These are phyloP conservation scores for Lampris incognitus DNA, from an alignment of 2,113 vertebrate species.

Conservation along the genomic window DNA sequence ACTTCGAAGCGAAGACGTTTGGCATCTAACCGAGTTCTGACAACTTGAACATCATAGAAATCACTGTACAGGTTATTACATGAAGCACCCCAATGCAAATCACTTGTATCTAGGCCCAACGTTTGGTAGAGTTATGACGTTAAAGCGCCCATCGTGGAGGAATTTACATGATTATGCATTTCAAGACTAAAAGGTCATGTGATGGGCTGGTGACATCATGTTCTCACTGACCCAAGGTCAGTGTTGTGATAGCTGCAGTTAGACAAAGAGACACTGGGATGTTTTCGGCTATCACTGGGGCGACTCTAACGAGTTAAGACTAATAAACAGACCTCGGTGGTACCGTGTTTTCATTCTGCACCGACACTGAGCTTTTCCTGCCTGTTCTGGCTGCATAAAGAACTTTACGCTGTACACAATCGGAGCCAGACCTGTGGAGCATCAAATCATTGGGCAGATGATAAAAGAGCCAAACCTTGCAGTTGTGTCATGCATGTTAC, in stretches of 20 bases:
- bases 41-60: no score
- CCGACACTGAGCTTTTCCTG: no score
- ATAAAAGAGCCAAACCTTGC: background rate
- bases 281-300: no score
- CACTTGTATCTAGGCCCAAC: background rate
- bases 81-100: no score
- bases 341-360: no score
- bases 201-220: constrained; percentile 49
- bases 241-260: background rate
- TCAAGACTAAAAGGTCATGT: constrained; percentile 43
- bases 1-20: no score
- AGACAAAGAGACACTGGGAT: background rate
- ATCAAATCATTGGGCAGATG: background rate
- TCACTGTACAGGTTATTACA: no score
- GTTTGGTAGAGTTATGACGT: background rate
- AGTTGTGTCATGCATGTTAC: background rate
- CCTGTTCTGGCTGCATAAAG: no score
- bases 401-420: background rate
- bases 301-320: no score
- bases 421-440: background rate
- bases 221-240: constrained; percentile 26
- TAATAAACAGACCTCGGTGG: no score
- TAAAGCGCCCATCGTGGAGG: constrained; percentile 35
- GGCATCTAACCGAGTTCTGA: no score
- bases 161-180: constrained; percentile 50